A percentile compares a stretch with the other conserved stretches of the same genome.
Evolutionary conservation across 1,140 invertebrate genomes (phyloP).

Genomic region (Helicorthomorpha holstii): DNA sequence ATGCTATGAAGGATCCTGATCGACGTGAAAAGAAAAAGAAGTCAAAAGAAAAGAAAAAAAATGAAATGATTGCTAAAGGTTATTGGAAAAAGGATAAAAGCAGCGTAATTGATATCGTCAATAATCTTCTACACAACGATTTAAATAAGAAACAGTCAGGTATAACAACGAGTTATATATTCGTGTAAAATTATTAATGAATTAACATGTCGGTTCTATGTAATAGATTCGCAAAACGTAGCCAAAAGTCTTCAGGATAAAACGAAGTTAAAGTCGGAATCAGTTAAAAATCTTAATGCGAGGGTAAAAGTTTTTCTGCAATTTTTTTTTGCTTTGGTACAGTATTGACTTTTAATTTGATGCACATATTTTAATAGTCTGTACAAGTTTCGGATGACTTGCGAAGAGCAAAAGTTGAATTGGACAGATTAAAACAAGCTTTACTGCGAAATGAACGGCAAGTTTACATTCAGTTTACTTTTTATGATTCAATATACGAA

Average conservation of each 20-base stretch:
- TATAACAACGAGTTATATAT: constrained; percentile 8
- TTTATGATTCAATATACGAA: background rate
- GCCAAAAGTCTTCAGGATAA: too few relatives aligned
- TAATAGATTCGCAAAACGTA: too few relatives aligned
- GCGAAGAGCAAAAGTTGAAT: constrained; percentile 42
- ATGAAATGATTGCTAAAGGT: constrained; percentile 37
- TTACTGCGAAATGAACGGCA: constrained; percentile 37
- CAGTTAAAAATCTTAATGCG: constrained; percentile 8
- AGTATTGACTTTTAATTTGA: constrained; percentile 22
- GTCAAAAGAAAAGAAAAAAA: constrained; percentile 42
- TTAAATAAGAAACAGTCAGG: too few relatives aligned
- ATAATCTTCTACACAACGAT: too few relatives aligned
- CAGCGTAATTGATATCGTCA: constrained; percentile 62
- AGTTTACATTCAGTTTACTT: constrained; percentile 6
- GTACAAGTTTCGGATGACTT: constrained; percentile 55
- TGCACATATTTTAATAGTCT: constrained; percentile 43
- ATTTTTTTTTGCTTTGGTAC: constrained; percentile 30
- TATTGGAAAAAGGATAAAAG: constrained; percentile 32
- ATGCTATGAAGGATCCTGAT: constrained; percentile 47
- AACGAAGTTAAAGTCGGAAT: constrained; percentile 14
- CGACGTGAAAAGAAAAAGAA: constrained; percentile 49
- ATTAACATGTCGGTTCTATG: constrained; percentile 3
- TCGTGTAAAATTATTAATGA: constrained; percentile 5
- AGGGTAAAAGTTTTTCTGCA: constrained; percentile 29
- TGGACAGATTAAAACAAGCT: constrained; percentile 42